Conservation (phyloP, 64 coral and sea anemone species). For the Pocillopora verrucosa region DNA sequence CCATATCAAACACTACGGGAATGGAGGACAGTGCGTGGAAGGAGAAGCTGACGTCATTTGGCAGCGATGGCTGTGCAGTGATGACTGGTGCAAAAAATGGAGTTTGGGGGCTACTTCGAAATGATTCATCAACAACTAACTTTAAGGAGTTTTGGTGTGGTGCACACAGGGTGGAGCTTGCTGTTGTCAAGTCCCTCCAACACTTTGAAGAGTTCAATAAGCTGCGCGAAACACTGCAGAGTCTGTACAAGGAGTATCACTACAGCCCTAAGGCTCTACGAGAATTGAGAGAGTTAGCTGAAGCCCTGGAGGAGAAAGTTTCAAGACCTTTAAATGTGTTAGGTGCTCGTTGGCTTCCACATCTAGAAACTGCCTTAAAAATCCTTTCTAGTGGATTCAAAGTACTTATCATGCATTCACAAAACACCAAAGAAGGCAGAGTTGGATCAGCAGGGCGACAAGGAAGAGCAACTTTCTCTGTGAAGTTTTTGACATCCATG, state of each 20-base stretch:
- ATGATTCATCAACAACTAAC: not conserved
- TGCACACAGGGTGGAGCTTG: conserved; percentile 56
- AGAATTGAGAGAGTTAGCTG: conserved; percentile 55
- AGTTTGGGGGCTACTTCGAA: conserved; percentile 29
- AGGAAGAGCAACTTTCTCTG: conserved; percentile 1
- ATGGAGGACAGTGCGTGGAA: conserved; percentile 17
- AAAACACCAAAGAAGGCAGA: not conserved
- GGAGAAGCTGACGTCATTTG: conserved; percentile 18
- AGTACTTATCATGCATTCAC: conserved; percentile 11
- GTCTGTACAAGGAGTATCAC: conserved; percentile 52
- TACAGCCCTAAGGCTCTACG: conserved; percentile 51
- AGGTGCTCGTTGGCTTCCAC: conserved; percentile 54
- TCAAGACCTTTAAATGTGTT: conserved; percentile 49
- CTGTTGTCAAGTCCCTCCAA: conserved; percentile 33
- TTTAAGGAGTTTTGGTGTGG: conserved; percentile 43
- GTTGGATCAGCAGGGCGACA: not conserved
- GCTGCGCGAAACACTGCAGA: conserved; percentile 14
- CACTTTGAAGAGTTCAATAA: conserved; percentile 32
- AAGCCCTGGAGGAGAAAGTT: conserved; percentile 18
- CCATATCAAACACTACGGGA: not conserved
- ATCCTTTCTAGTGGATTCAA: conserved; percentile 11
- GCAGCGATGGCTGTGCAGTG: conserved; percentile 44
- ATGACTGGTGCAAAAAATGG: conserved; percentile 44
- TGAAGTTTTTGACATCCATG: conserved; percentile 1
- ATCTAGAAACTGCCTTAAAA: conserved; percentile 27